A percentile compares a stretch with the other conserved stretches of the same genome.
Evolutionary conservation across 1,140 invertebrate species (phyloP).

Genomic region (Wasmannia auropunctata): DNA sequence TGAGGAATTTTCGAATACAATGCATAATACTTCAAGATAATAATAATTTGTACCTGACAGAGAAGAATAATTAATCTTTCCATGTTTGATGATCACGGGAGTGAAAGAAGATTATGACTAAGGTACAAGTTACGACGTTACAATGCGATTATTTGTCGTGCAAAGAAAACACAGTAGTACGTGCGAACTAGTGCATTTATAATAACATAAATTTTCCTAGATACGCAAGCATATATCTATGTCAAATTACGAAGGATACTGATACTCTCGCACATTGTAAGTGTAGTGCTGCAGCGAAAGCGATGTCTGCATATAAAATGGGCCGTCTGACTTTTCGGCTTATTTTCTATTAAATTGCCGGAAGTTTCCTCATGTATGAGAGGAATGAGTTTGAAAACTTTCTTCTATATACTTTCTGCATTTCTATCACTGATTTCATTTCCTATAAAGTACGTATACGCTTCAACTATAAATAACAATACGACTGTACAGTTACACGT

Average conservation of each 20-base stretch:
- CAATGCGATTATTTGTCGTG: constrained; percentile 17
- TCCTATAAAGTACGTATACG: not conserved
- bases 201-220: constrained; percentile 24
- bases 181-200: constrained; percentile 36
- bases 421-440: not conserved
- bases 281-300: constrained; percentile 16
- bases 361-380: not conserved
- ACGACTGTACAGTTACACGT: not conserved
- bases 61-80: constrained; percentile 1
- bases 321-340: constrained; percentile 35
- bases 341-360: constrained; percentile 42
- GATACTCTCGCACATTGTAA: not conserved
- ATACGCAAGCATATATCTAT: not conserved
- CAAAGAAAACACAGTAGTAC: not conserved
- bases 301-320: constrained; percentile 14
- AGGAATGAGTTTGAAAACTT: not conserved
- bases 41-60: not conserved
- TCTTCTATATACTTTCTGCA: not conserved
- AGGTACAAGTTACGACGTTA: not conserved
- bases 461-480: not conserved
- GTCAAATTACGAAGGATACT: constrained; percentile 4
- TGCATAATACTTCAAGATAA: not conserved
- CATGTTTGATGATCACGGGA: not conserved
- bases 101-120: not conserved
- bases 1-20: not conserved